Evolutionary conservation across 2,113 vertebrate species (phyloP), one percentile per base, ranked within the genome.

Genomic region (Xenopus laevis): DNA sequence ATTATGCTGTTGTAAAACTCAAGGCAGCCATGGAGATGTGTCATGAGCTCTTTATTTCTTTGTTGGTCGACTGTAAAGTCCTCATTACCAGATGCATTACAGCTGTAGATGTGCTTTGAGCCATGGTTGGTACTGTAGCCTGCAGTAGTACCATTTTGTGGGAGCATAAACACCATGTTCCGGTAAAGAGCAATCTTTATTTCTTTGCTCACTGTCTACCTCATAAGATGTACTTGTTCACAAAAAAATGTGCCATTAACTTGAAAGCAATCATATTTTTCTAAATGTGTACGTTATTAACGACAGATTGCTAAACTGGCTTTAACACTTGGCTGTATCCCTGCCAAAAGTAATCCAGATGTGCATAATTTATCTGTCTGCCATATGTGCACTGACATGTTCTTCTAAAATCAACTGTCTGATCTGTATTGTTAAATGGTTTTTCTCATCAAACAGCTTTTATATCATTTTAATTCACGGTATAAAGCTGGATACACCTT

Each of bases 341-440:
- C 88, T 91, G 89, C 88, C 90, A 90, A 84, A 86, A 93, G 87
- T 90, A 87, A 90, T 93, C 89, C 92, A 94, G 90, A 95, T 92
- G 92, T 84, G 84, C 86, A 86, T 83, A 86, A 88, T 93, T 93
- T 93, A 91, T 90, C 89, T 66, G 85, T 89, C 89, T 89, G 86
- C 86, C 86, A 85, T 89, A 87, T 92, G 90, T 87, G 90, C 85
- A 80, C 88, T 83, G 85, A 93, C 92, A 90, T 90, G 92, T 89
- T 89, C 88, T 86, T 85, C 89, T 90, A 67, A 85, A 89, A 89
- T 91, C 88, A 87, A 88, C 87, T 86, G 88, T 92, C 92, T 93
- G 89, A 80, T 90, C 82, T 84, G 83, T 87, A 85, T 88, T 89
- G 87, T 88, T 91, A 88, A 85, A 85, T 80, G 82, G 79, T 87